A percentile compares a stretch with the other conserved stretches of the same genome.
These are phyloP conservation scores for Melipona beecheii DNA, from an alignment of 2,888 invertebrate genomes.

Conservation along the genomic window DNA sequence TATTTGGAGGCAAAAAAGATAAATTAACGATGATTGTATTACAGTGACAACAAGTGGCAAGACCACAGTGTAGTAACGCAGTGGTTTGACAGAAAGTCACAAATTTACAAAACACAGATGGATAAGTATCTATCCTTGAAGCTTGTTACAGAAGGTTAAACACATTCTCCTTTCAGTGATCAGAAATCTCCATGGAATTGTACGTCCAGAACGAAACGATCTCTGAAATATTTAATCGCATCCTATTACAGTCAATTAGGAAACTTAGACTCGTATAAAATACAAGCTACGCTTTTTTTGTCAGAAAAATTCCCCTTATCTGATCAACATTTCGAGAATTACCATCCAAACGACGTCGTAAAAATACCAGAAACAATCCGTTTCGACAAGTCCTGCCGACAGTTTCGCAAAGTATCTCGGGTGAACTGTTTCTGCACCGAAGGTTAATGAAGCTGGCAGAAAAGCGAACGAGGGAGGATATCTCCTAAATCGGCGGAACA, in stretches of 20 bases:
- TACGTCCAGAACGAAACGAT: neutral
- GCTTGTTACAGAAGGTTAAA: neutral
- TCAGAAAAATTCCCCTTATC: neutral
- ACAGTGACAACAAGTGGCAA: neutral
- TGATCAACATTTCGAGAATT: neutral
- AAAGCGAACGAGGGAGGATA: slow-evolving; percentile 8
- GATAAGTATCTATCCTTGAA: neutral
- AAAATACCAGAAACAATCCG: neutral
- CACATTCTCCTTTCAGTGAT: no score
- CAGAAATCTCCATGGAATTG: neutral
- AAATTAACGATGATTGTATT: neutral
- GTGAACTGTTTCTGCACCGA: neutral
- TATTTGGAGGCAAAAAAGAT: neutral
- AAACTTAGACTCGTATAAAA: neutral
- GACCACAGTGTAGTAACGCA: neutral
- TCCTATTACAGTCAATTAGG: neutral
- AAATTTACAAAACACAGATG: neutral
- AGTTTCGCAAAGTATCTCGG: neutral
- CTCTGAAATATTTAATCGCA: neutral
- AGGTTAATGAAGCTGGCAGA: neutral
- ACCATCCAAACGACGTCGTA: neutral
- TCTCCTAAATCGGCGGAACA: slow-evolving; percentile 39
- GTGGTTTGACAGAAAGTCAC: neutral
- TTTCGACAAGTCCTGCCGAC: neutral
- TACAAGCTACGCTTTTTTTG: neutral